These are phyloP conservation scores for Caenorhabditis briggsae DNA, from an alignment of 1,140 invertebrate species.

Conservation along the genomic window DNA sequence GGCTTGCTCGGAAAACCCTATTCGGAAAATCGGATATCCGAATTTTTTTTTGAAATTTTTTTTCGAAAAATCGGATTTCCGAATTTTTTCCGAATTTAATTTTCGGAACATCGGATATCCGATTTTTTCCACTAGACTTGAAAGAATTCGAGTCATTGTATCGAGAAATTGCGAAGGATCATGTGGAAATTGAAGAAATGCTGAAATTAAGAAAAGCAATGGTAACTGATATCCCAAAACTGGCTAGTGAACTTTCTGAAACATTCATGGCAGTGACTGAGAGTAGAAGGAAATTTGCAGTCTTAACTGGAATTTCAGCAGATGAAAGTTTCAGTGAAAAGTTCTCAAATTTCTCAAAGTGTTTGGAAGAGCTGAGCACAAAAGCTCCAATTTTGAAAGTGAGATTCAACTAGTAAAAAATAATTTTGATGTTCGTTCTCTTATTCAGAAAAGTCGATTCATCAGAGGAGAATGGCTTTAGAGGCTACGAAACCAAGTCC, in stretches of 20 bases:
- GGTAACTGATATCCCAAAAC: constrained; percentile 26
- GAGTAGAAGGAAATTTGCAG: constrained; percentile 18
- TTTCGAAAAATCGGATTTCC: no score
- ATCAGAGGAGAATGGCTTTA: constrained; percentile 60
- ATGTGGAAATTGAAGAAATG: constrained; percentile 58
- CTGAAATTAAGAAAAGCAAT: constrained; percentile 61
- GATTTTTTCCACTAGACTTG: no score
- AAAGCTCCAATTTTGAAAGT: constrained; percentile 20
- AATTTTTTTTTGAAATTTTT: no score
- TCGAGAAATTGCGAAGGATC: constrained; percentile 54
- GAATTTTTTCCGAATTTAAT: no score
- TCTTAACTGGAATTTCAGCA: constrained; percentile 3
- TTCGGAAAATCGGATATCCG: no score
- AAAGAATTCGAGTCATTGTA: constrained; percentile 58
- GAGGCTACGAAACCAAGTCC: constrained; percentile 45
- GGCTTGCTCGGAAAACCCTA: no score
- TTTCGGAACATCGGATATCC: no score
- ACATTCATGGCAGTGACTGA: not conserved
- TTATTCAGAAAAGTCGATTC: constrained; percentile 50
- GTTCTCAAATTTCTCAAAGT: constrained; percentile 18
- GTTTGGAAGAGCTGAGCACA: constrained; percentile 12
- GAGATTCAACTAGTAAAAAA: not conserved
- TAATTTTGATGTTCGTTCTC: not conserved
- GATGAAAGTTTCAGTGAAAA: constrained; percentile 42
- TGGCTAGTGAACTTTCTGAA: constrained; percentile 14